Percentiles rank a stretch among this genome's conserved stretches.
These are phyloP conservation scores for Diachrysia chrysitis DNA, from an alignment of 2,888 invertebrate genomes.

Conservation along the genomic window DNA sequence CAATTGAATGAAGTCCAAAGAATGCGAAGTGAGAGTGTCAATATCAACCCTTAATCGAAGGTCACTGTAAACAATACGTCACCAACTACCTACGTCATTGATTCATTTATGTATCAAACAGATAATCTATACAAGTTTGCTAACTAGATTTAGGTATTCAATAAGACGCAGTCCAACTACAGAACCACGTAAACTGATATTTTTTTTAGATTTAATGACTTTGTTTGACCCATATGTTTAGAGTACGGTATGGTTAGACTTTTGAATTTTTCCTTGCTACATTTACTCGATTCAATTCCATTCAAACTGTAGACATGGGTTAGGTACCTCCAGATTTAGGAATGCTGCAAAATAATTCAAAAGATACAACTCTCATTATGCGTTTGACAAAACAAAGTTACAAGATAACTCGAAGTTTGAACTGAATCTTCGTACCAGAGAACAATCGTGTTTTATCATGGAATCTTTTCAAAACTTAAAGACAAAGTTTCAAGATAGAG, in stretches of 20 bases:
- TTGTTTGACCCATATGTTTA: too few relatives aligned
- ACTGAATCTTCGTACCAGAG: neutral
- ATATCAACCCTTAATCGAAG: constrained; percentile 35
- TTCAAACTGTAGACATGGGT: neutral
- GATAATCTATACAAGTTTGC: neutral
- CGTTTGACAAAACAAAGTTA: constrained; percentile 18
- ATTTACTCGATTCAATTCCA: neutral
- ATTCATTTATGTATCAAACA: constrained; percentile 8
- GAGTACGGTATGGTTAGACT: too few relatives aligned
- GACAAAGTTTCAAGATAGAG: neutral
- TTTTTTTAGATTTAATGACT: too few relatives aligned
- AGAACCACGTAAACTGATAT: neutral
- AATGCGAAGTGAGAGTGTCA: constrained; percentile 19
- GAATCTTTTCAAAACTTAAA: neutral
- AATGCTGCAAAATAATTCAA: neutral
- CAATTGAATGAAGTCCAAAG: constrained; percentile 21
- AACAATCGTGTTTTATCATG: constrained; percentile 17
- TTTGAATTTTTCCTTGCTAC: neutral
- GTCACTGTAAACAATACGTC: constrained; percentile 24
- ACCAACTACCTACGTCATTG: constrained; percentile 26
- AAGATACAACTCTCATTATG: constrained; percentile 12
- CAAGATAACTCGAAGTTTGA: constrained; percentile 11
- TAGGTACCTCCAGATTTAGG: too few relatives aligned
- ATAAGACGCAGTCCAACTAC: neutral
- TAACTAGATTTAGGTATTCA: neutral